These are phyloP conservation scores for Temnothorax ravouxi DNA, from an alignment of 2,888 invertebrate species.

Conservation along the genomic window DNA sequence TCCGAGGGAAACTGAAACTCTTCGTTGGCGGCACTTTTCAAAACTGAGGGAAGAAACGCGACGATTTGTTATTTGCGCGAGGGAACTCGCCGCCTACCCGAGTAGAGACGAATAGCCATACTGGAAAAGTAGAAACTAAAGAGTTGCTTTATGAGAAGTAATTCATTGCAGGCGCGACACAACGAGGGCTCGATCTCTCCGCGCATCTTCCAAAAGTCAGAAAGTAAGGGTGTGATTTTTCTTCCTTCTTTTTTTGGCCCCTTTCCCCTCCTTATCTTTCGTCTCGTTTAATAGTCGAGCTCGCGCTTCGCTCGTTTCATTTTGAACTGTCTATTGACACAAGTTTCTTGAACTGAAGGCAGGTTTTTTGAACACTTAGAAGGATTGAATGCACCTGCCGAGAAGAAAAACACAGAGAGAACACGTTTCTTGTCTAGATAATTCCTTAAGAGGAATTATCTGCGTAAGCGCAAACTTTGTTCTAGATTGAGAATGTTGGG, in stretches of 20 bases:
- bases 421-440: constrained; percentile 49
- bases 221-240: constrained; percentile 36
- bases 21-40: constrained; percentile 18
- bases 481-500: constrained; percentile 10
- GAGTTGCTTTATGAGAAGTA: constrained; percentile 77
- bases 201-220: constrained; percentile 32
- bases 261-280: constrained; percentile 46
- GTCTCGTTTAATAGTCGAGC: constrained; percentile 49
- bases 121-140: constrained; percentile 63
- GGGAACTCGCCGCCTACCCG: not conserved
- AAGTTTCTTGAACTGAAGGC: constrained; percentile 51
- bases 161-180: constrained; percentile 80
- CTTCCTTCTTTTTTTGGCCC: not conserved
- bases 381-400: constrained; percentile 47
- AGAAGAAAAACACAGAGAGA: constrained; percentile 50
- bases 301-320: constrained; percentile 48
- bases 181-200: constrained; percentile 75
- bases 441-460: constrained; percentile 33
- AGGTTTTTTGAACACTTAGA: constrained; percentile 38
- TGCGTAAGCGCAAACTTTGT: constrained; percentile 34
- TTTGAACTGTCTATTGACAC: constrained; percentile 55
- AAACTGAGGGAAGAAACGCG: constrained; percentile 42
- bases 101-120: constrained; percentile 57
- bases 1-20: constrained; percentile 7
- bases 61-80: constrained; percentile 43